Conservation (phyloP, 2,797 vertebrate genomes). For the Pipistrellus kuhlii region DNA sequence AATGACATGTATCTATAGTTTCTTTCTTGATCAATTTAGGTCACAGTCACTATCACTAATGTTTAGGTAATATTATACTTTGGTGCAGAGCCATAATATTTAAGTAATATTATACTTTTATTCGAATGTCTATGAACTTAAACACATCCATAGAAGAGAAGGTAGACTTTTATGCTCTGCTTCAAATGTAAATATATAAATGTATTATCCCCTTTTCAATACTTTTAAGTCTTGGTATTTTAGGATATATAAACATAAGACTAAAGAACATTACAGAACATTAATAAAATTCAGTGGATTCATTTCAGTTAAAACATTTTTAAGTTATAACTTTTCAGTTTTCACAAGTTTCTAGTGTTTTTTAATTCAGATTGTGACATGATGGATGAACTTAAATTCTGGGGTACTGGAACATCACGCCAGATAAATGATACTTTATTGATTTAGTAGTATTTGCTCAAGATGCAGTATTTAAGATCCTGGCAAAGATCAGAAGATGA, state of each 20-base stretch:
- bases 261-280: background rate
- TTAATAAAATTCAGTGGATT: background rate
- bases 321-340: background rate
- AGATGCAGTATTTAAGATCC: background rate
- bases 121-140: background rate
- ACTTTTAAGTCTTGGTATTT: background rate
- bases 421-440: background rate
- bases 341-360: background rate
- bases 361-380: background rate
- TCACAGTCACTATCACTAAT: background rate
- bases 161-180: background rate
- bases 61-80: background rate
- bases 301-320: background rate
- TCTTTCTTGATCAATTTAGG: constrained; percentile 16
- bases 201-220: background rate
- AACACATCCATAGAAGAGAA: background rate
- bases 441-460: background rate
- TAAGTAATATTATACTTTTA: background rate
- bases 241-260: background rate
- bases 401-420: background rate
- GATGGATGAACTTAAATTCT: background rate
- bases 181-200: background rate
- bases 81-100: background rate
- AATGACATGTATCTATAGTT: background rate
- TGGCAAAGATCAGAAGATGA: background rate